These are phyloP conservation scores for Cebuella pygmaea DNA, from an alignment of 2,797 vertebrate genomes.

Conservation along the genomic window DNA sequence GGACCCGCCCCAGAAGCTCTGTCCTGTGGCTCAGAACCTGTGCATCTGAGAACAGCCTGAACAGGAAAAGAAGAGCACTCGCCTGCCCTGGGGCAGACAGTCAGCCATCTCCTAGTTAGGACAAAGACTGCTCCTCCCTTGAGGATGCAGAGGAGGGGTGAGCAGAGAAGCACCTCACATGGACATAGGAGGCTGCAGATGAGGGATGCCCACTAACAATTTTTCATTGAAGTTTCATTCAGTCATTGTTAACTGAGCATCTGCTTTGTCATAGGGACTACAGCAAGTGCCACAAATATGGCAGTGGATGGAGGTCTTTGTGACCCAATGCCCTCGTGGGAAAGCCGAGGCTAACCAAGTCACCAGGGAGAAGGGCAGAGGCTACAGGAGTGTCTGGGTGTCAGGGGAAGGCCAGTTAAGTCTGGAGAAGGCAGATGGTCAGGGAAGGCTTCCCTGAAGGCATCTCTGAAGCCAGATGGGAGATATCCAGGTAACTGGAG, in stretches of 20 bases:
- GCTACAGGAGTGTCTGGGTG: too few relatives aligned
- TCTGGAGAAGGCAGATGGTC: neutral
- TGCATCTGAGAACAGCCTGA: neutral
- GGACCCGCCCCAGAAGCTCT: neutral
- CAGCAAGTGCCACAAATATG: neutral
- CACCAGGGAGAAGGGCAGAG: neutral
- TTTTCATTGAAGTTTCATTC: neutral
- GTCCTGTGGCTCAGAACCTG: neutral
- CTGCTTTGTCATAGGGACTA: neutral
- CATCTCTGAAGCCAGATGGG: too few relatives aligned
- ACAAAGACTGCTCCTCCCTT: neutral
- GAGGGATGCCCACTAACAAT: neutral
- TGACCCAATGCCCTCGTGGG: neutral
- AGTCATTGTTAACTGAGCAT: too few relatives aligned
- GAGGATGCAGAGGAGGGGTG: neutral
- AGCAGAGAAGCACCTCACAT: neutral
- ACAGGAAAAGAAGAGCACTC: neutral
- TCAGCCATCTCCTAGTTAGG: neutral
- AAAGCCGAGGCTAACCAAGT: neutral
- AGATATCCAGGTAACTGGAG: neutral
- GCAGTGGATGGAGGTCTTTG: accelerated
- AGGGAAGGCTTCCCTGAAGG: neutral
- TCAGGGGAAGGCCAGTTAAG: neutral
- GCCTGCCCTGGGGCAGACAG: accelerated
- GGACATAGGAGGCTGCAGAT: neutral